Evolutionary conservation across 23 tunicate genomes (phyloP), one percentile per base, ranked within the genome.

Genomic region (Oikopleura albicans): DNA sequence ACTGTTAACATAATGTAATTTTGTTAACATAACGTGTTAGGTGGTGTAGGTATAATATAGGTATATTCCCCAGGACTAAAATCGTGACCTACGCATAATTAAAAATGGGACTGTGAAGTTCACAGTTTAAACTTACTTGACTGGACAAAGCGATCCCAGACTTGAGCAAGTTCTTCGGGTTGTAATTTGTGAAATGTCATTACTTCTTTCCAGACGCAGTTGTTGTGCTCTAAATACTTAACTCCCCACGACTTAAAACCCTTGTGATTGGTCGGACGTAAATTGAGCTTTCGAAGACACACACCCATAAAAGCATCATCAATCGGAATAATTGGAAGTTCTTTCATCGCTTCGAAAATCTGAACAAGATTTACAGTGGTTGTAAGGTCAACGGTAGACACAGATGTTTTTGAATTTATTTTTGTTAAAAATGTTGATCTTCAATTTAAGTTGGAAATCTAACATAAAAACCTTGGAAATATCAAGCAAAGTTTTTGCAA

Each of bases 211-310:
- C 89, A 90, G 4, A 95, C 86, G 71, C 99, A 95, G 85, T 90
- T 84, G 85, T 95, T 96, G 31, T 71, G 79, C 2, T 71, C 79
- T 16, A 71, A 37, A 71, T 71, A 71, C 84, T 95, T 95, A 0
- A 95, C 92, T 0, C 99, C 99, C 99, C 99, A 95, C 39, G 91
- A 87, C 84, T 95, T 95, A 49, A 95, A 95, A 39, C 99, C 99
- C 84, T 95, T 95, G 75, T 95, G 99, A 85, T 95, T 95, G 56
- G 85, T 88, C 0, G 99, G 99, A 40, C 91, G 90, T 76, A 95
- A 85, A 29, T 83, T 84, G 49, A 95, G 86, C 76, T 95, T 95
- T 41, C 85, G 87, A 83, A 95, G 84, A 59, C 99, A 95, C 66
- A 95, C 96, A 28, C 99, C 99, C 38, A 95, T 84, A 79, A 91